phyloP scores from a whole-genome alignment of 2,888 invertebrate species.

The Sesia bembeciformis region DNA sequence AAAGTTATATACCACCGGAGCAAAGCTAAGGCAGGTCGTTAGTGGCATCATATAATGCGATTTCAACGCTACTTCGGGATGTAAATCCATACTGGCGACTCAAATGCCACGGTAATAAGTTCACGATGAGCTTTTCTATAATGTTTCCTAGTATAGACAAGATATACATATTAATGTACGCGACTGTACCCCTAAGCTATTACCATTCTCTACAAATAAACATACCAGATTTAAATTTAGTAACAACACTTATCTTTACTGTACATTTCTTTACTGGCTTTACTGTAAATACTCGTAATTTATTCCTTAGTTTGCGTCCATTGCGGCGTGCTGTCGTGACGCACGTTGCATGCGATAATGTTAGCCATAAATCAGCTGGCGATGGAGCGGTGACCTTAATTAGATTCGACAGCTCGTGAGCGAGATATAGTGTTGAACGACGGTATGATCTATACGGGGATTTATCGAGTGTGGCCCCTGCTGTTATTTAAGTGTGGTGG shows the following conservation, averaged over 20 bases:
- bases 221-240: neutral
- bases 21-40: neutral
- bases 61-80: too few relatives aligned
- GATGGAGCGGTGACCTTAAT: constrained; percentile 44
- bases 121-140: too few relatives aligned
- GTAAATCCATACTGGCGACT: too few relatives aligned
- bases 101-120: too few relatives aligned
- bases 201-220: too few relatives aligned
- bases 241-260: neutral
- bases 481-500: neutral
- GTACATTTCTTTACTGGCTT: neutral
- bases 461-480: neutral
- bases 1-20: neutral
- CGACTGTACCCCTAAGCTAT: too few relatives aligned
- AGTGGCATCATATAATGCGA: neutral
- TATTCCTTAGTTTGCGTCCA: constrained; percentile 15
- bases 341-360: constrained; percentile 22
- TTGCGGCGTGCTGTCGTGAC: constrained; percentile 21
- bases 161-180: too few relatives aligned
- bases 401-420: constrained; percentile 33
- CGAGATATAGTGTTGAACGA: constrained; percentile 18
- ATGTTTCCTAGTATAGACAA: too few relatives aligned
- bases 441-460: neutral
- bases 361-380: constrained; percentile 31
- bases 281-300: neutral